Evolutionary conservation across 2,888 invertebrate species (phyloP), one percentile per base, ranked within the genome.

Genomic region (Drosophila kuntzei): DNA sequence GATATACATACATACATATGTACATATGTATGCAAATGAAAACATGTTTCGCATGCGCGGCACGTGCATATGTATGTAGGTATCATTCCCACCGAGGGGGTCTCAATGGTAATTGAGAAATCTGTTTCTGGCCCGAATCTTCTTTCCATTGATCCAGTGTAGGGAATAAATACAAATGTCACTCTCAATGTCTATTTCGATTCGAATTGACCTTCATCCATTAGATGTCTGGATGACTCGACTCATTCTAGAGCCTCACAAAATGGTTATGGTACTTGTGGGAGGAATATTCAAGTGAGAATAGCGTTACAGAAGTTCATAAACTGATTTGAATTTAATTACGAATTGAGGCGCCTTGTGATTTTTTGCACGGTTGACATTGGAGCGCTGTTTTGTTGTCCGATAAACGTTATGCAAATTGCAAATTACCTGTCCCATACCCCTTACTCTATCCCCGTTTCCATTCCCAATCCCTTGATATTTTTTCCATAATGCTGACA

Each of bases 321-420:
- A 62, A 70, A 61, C 73, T 76, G 84, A 84, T 84, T 87, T 84
- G 73, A 87, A 87, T 84, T 76, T 83, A 87, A 83, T 83, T 83
- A 80, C 80, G 41, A 63, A 37, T 12, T 36, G 22, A 64, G 65
- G 62, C 36, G 58, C 53, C 55, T 27, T 18, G 12, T 12, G n/a
- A 44, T 46, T 57, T 62, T 58, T 61, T 16, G 46, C 14, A 43
- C 14, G 12, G 46, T 67, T 78, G 63, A 55, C 74, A 78, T 76
- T 74, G 53, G 37, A 8, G 12, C 25, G 34, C 29, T 16, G 74
- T 76, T 43, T 67, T 61, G 64, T 68, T 61, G 50, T 68, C 64
- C 88, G 82, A 75, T 82, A 82, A 82, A 79, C 88, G 88, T 82
- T 87, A 85, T 87, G 82, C 66, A 82, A 82, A 82, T 82, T 71